Conservation (phyloP, 2,888 invertebrate species). For the Melanchra persicariae region DNA sequence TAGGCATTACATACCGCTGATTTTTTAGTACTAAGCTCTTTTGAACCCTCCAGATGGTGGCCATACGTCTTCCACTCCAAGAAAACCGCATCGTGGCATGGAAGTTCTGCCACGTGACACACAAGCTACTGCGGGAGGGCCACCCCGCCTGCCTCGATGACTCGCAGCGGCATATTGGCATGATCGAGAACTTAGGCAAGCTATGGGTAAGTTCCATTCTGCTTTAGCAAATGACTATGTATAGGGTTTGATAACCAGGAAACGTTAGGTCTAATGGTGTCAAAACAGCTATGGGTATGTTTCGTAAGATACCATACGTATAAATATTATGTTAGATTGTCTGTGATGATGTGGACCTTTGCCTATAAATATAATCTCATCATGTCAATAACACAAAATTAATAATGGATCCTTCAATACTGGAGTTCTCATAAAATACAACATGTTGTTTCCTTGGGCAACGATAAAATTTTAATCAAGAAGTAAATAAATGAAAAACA, state of each 20-base stretch:
- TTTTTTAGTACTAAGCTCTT: not conserved
- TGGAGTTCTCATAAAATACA: not conserved
- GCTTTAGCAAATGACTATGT: not conserved
- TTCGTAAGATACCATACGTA: not conserved
- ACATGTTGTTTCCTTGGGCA: not conserved
- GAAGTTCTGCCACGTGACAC: conserved; percentile 99
- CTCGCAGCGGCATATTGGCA: conserved; percentile 95
- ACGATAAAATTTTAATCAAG: not conserved
- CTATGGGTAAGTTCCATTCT: conserved; percentile 93
- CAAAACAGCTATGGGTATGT: too few species aligned
- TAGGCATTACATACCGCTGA: not conserved
- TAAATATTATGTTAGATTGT: not conserved
- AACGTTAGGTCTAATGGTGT: not conserved
- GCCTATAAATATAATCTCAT: not conserved
- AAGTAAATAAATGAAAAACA: too few species aligned
- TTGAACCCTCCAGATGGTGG: conserved; percentile 82
- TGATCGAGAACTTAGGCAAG: conserved; percentile 96
- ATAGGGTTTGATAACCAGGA: too few species aligned
- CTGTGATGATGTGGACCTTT: too few species aligned
- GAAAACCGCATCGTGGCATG: conserved; percentile 99
- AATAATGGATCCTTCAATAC: not conserved
- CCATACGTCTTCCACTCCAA: conserved; percentile 94
- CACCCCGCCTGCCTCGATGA: conserved; percentile 96
- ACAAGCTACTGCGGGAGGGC: conserved; percentile 98
- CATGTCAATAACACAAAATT: not conserved